Evolutionary conservation across 2,888 invertebrate species (phyloP).

Genomic region (Sabellastarte sp.): DNA sequence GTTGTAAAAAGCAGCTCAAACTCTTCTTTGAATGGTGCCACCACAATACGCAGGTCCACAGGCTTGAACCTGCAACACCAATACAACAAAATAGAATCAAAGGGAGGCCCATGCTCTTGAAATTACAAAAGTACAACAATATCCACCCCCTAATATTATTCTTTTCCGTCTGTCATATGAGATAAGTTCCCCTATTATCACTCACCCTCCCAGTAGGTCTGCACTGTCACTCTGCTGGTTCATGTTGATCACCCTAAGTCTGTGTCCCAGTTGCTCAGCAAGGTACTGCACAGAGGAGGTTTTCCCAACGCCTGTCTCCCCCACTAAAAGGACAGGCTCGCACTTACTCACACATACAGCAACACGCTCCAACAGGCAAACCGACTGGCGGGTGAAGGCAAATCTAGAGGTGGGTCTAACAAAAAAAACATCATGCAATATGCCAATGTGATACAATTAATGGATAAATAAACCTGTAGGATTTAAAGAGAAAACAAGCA

Average conservation of each 20-base stretch:
- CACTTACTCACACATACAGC: constrained; percentile 77
- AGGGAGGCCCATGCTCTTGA: no score
- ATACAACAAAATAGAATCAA: constrained; percentile 12
- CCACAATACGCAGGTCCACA: constrained; percentile 81
- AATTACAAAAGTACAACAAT: no score
- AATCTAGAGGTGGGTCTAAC: constrained; percentile 19
- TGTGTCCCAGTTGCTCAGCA: constrained; percentile 79
- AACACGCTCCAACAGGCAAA: constrained; percentile 74
- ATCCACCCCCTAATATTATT: no score
- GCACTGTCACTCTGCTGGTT: constrained; percentile 98
- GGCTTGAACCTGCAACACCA: constrained; percentile 74
- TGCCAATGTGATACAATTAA: no score
- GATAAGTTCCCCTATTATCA: no score
- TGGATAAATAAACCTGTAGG: no score
- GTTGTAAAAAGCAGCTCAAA: constrained; percentile 78
- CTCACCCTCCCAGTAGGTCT: constrained; percentile 85
- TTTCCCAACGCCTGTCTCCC: constrained; percentile 98
- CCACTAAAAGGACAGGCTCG: constrained; percentile 91
- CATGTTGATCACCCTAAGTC: constrained; percentile 93
- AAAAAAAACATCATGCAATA: no score
- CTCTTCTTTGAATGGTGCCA: constrained; percentile 77
- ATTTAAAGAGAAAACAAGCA: no score
- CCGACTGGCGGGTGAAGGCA: constrained; percentile 47
- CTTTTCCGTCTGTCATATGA: no score
- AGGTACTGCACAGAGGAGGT: constrained; percentile 92